phyloP scores from a whole-genome alignment of 2,888 invertebrate species.

The Nomada fucata region DNA sequence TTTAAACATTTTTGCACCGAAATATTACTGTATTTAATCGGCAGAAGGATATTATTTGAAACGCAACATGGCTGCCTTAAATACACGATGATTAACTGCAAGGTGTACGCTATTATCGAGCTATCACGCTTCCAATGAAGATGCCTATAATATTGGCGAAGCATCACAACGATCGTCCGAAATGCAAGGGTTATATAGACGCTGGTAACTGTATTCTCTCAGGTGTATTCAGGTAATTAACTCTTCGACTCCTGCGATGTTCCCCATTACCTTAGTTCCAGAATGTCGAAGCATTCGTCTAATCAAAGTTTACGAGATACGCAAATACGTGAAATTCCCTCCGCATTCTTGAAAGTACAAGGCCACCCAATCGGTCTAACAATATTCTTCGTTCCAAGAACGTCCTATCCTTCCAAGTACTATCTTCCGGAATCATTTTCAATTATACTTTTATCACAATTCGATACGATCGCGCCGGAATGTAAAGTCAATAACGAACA shows the following conservation, averaged over 20 bases:
- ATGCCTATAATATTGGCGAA: constrained; percentile 1
- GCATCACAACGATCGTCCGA: neutral
- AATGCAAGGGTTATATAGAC: neutral
- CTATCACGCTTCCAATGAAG: constrained; percentile 1
- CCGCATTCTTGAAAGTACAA: neutral
- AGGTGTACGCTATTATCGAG: neutral
- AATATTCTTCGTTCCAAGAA: neutral
- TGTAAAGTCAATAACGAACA: too few species aligned
- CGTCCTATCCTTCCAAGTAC: too few species aligned
- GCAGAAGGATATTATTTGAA: too few species aligned
- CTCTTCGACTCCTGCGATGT: neutral
- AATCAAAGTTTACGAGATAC: neutral
- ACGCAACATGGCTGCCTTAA: too few species aligned
- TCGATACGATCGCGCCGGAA: too few species aligned
- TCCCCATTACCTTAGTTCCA: neutral
- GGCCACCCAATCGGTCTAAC: neutral
- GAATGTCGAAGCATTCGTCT: neutral
- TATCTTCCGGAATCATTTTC: neutral
- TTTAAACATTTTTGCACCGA: neutral
- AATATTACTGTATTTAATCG: too few species aligned
- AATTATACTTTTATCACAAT: neutral
- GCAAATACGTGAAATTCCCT: neutral
- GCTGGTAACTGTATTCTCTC: neutral
- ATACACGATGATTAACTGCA: too few species aligned
- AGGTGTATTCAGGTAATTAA: constrained; percentile 8